Base-by-base conservation (phyloP, 2,888 invertebrate species). In the Himalopsyche tibetana region DNA sequence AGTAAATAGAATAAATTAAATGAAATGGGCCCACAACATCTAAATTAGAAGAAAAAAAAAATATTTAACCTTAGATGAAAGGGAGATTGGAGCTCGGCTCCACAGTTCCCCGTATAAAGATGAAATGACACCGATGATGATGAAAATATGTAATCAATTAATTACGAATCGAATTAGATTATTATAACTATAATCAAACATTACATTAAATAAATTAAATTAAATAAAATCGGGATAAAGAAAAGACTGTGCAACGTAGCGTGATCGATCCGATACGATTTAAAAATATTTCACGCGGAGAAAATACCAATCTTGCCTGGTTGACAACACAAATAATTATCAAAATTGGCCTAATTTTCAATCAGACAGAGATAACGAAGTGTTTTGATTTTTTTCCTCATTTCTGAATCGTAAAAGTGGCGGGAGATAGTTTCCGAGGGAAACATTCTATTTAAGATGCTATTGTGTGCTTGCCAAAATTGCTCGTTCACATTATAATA, bases 261-360 rank as follows among this genome's bases (percentile, higher is more conserved):
- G 28, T 3, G 63, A 63, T 63, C 19, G 63, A 63, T 63, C 12
- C 9, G 63, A 56, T 56, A 55, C 55, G 56, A 19, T 56, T 4
- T n/a, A 56, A 17, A 56, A n/a, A 56, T 4, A 56, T n/a, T 56
- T 56, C n/a, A 17, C 4, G 19, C 5, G 9, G 0, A 56, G 19
- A 56, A 56, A 56, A 56, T 56, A 17, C 17, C 56, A 51, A 51
- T 56, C n/a, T 19, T 19, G n/a, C 9, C 9, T 11, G 6, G 63
- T 63, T 63, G 63, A 63, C 63, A 63, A 63, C 63, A 63, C 19
- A 19, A 63, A 63, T 63, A 28, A 63, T 63, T 63, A 63, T 63
- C 63, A 63, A 63, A 63, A 63, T 28, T 63, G 63, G 28, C 63
- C 63, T 19, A 63, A 63, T 63, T 63, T 63, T 5, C 63, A 63